phyloP scores from a whole-genome alignment of 2,113 vertebrate genomes.

The Chrysochloris asiatica region DNA sequence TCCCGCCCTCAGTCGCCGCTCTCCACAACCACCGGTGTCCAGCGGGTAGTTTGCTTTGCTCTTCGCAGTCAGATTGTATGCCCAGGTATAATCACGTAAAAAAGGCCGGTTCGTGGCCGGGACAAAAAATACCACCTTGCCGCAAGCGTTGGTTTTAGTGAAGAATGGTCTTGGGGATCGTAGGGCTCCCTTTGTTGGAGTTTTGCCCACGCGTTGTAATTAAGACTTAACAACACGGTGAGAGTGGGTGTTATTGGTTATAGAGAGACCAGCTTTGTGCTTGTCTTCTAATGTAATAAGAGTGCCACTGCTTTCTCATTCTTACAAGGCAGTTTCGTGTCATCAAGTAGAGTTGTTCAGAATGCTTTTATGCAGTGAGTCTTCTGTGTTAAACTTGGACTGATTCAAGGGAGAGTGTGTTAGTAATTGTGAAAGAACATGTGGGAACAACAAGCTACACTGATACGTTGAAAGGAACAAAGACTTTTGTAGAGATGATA shows the following conservation, averaged over 20 bases:
- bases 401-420: not conserved
- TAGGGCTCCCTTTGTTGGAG: constrained; percentile 26
- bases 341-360: not conserved
- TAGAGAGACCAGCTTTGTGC: not conserved
- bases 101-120: not conserved
- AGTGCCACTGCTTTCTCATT: not conserved
- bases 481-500: constrained; percentile 25
- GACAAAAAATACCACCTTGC: not conserved
- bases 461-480: constrained; percentile 35
- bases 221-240: not conserved
- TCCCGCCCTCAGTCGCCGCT: not conserved
- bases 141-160: not conserved
- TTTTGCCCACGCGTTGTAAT: not conserved
- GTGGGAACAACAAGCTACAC: not conserved
- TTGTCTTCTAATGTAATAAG: not conserved
- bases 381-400: not conserved
- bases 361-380: not conserved
- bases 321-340: not conserved
- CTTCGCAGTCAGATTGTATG: not conserved
- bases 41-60: not conserved
- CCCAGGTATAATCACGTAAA: not conserved
- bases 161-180: not conserved
- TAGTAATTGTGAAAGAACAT: constrained; percentile 49
- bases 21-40: not conserved
- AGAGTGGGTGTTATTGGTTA: not conserved